These are phyloP conservation scores for Syrmaticus mikado DNA, from an alignment of 2,113 vertebrate species.

Conservation along the genomic window DNA sequence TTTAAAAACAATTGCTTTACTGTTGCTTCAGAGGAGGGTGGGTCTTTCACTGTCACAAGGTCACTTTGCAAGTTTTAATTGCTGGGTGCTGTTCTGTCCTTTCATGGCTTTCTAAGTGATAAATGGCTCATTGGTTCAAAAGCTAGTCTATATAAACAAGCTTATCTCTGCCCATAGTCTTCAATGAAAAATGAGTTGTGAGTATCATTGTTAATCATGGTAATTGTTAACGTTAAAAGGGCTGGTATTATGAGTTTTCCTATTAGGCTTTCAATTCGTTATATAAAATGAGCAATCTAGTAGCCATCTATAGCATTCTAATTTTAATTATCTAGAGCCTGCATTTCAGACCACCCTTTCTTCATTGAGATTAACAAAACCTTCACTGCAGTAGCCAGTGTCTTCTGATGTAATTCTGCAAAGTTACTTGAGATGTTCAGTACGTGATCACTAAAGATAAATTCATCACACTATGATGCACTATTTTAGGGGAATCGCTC, in stretches of 20 bases:
- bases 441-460: not conserved
- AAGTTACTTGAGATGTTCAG: slow-evolving; percentile 14
- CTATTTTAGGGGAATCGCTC: not conserved
- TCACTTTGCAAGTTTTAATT: slow-evolving; percentile 93
- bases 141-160: slow-evolving; percentile 87
- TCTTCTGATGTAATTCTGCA: not conserved
- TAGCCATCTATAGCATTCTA: slow-evolving; percentile 75
- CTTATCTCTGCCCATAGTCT: slow-evolving; percentile 88
- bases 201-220: slow-evolving; percentile 92
- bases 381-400: not conserved
- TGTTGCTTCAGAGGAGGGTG: slow-evolving; percentile 51
- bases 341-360: slow-evolving; percentile 46
- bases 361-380: slow-evolving; percentile 54
- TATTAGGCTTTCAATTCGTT: slow-evolving; percentile 88
- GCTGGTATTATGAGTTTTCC: slow-evolving; percentile 84
- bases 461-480: not conserved
- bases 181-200: slow-evolving; percentile 91
- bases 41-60: slow-evolving; percentile 86
- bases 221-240: slow-evolving; percentile 92
- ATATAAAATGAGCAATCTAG: slow-evolving; percentile 84
- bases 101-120: slow-evolving; percentile 83
- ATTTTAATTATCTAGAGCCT: slow-evolving; percentile 75
- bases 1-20: slow-evolving; percentile 60
- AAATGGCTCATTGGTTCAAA: slow-evolving; percentile 80
- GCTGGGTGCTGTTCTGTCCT: slow-evolving; percentile 80